These are phyloP conservation scores for Mustela erminea DNA, from an alignment of 2,797 vertebrate genomes.

Conservation along the genomic window DNA sequence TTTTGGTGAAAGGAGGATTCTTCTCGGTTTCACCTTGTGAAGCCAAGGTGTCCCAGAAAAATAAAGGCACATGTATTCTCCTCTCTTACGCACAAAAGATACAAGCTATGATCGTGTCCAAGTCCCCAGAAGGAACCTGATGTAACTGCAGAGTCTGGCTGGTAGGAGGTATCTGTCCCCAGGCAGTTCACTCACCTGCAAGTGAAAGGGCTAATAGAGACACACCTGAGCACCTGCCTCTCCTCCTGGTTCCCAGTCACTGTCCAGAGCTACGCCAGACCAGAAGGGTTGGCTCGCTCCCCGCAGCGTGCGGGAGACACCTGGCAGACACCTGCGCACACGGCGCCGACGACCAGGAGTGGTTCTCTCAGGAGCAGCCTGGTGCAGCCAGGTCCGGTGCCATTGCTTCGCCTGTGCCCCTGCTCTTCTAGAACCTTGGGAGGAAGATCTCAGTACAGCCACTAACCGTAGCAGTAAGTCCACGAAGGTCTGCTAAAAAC, in stretches of 20 bases:
- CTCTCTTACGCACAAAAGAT: neutral
- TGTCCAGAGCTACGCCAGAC: accelerated
- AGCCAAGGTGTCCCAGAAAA: neutral
- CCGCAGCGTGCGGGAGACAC: neutral
- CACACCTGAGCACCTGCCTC: neutral
- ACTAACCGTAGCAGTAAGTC: accelerated
- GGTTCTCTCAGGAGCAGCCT: neutral
- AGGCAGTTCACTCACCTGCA: neutral
- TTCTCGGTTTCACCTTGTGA: neutral
- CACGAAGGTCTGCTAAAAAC: neutral
- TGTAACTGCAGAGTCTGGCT: neutral
- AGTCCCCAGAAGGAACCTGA: neutral
- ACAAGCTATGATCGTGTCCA: accelerated
- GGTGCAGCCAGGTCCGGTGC: accelerated
- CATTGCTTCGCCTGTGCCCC: accelerated
- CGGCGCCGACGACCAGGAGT: accelerated
- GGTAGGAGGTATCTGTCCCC: neutral
- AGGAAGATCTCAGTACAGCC: neutral
- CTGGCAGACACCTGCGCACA: neutral
- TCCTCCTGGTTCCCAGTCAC: neutral
- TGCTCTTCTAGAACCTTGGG: neutral
- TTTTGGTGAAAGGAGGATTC: neutral
- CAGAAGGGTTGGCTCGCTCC: neutral
- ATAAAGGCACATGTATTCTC: neutral
- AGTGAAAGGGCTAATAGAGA: neutral